phyloP scores from a whole-genome alignment of 2,888 invertebrate species.

The Serripes groenlandicus region DNA sequence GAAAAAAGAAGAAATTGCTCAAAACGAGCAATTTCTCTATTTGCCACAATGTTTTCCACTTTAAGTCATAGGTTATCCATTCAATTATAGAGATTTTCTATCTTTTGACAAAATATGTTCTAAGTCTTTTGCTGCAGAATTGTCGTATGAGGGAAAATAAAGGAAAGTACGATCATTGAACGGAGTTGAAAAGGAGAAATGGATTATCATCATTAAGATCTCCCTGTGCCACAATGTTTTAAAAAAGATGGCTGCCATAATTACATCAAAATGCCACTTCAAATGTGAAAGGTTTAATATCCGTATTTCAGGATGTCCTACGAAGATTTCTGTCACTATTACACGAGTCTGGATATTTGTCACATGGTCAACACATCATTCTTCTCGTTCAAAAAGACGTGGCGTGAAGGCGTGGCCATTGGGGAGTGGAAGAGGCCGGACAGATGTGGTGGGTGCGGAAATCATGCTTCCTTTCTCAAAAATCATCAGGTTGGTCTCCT shows the following conservation, averaged over 20 bases:
- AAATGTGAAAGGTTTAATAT: too few relatives aligned
- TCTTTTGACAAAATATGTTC: too few relatives aligned
- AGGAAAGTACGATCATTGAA: too few relatives aligned
- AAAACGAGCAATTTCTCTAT: not conserved
- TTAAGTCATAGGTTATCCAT: too few relatives aligned
- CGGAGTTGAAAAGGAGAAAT: too few relatives aligned
- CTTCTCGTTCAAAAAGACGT: constrained; percentile 87
- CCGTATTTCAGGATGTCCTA: constrained; percentile 89
- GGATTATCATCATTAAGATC: too few relatives aligned
- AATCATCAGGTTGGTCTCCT: constrained; percentile 78
- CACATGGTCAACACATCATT: constrained; percentile 88
- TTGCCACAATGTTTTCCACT: too few relatives aligned
- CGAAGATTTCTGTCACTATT: constrained; percentile 88
- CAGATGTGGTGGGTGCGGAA: constrained; percentile 88
- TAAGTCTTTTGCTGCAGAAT: too few relatives aligned
- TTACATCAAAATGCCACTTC: not conserved
- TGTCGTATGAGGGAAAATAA: too few relatives aligned
- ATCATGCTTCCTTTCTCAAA: constrained; percentile 83
- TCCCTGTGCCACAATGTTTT: not conserved
- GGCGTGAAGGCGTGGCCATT: constrained; percentile 86
- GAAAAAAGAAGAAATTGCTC: not conserved
- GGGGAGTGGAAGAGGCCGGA: constrained; percentile 87
- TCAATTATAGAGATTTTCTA: too few relatives aligned
- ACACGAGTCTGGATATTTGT: constrained; percentile 88
- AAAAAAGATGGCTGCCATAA: not conserved